A percentile compares a stretch with the other conserved stretches of the same genome.
Conservation (phyloP, 2,113 vertebrate genomes). For the Alouatta palliata region DNA sequence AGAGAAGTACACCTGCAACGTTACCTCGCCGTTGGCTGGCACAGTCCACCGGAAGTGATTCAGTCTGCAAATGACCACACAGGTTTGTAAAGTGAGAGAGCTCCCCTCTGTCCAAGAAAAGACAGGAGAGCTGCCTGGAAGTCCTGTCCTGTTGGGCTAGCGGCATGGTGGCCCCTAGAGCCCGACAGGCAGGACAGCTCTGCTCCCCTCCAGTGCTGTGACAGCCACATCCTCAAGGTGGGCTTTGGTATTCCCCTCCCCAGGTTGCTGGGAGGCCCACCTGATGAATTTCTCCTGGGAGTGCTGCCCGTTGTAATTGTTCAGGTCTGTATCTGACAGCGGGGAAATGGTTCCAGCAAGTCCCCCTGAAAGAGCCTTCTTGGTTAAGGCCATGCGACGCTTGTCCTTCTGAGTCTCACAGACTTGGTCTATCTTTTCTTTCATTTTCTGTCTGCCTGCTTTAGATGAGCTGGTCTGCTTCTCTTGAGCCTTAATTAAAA, state of each 20-base stretch:
- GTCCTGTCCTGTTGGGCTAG: neutral
- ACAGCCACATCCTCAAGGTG: neutral
- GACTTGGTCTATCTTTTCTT: conserved; percentile 59
- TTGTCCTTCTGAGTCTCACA: conserved; percentile 78
- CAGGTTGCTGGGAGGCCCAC: conserved; percentile 72
- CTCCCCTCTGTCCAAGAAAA: neutral
- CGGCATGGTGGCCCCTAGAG: rapidly evolving
- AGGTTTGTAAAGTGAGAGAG: neutral
- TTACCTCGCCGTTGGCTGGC: conserved; percentile 84
- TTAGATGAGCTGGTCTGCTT: conserved; percentile 64
- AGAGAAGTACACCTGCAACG: conserved; percentile 87
- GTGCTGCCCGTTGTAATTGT: neutral
- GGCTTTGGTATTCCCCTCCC: neutral
- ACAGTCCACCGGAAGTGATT: conserved; percentile 90
- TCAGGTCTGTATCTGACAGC: conserved; percentile 67
- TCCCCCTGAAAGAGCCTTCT: conserved; percentile 10
- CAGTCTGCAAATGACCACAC: conserved; percentile 76
- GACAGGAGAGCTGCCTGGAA: neutral
- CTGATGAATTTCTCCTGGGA: conserved; percentile 75
- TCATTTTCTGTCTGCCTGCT: conserved; percentile 62
- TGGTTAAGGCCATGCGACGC: conserved; percentile 14
- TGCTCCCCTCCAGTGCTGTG: neutral
- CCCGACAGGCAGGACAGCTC: neutral
- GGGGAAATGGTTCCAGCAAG: rapidly evolving
- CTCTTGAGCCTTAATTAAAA: conserved; percentile 67